Conservation (phyloP, 2,888 invertebrate genomes). For the Ectobius pallidus region DNA sequence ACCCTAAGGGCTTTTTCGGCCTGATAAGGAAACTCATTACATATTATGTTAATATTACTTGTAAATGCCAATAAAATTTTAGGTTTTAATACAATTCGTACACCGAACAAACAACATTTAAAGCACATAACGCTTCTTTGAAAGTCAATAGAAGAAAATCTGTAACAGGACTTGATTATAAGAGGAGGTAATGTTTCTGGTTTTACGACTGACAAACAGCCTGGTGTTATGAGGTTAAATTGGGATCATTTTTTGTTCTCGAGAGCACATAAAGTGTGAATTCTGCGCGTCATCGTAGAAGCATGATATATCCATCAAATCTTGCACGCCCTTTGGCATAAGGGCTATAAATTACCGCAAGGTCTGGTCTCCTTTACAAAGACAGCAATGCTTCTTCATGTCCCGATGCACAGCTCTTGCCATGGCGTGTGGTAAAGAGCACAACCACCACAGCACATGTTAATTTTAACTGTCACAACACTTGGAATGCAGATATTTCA, state of each 20-base stretch:
- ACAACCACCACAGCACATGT: constrained; percentile 15
- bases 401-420: too few species aligned
- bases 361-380: constrained; percentile 6
- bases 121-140: too few species aligned
- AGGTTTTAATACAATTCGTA: too few species aligned
- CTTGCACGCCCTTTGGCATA: constrained; percentile 10
- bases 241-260: not conserved
- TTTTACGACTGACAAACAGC: not conserved
- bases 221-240: not conserved
- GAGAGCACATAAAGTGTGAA: not conserved
- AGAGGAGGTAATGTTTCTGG: too few species aligned
- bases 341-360: not conserved
- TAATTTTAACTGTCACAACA: constrained; percentile 22
- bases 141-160: too few species aligned
- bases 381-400: not conserved
- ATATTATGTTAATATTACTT: too few species aligned
- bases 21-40: too few species aligned
- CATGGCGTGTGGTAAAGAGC: not conserved
- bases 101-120: too few species aligned
- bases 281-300: not conserved
- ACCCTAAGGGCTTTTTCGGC: too few species aligned
- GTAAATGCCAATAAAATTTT: too few species aligned
- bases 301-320: constrained; percentile 9
- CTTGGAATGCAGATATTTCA: constrained; percentile 9
- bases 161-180: too few species aligned